Evolutionary conservation across 2,113 vertebrate species (phyloP).

Genomic region (Actenoides hombroni): DNA sequence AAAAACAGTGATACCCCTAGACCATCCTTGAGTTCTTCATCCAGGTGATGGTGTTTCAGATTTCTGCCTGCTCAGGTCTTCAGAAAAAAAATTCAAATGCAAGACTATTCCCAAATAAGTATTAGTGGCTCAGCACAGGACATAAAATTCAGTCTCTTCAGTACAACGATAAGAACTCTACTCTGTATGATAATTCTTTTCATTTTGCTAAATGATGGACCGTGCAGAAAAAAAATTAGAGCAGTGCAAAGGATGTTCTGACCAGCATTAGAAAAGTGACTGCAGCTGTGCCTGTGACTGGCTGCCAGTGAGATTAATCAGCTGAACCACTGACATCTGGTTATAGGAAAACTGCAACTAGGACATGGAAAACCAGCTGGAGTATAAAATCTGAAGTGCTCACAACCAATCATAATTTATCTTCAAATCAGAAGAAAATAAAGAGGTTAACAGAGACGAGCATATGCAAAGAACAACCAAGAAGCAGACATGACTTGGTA

Average conservation of each 20-base stretch:
- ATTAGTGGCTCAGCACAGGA: background rate
- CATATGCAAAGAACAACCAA: background rate
- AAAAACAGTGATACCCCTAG: background rate
- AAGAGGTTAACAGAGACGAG: background rate
- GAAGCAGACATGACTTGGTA: background rate
- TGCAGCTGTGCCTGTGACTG: slow-evolving; percentile 23
- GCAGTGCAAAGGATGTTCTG: background rate
- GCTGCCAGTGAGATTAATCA: background rate
- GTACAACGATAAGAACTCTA: background rate
- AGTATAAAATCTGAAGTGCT: background rate
- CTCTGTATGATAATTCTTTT: background rate
- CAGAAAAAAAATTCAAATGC: background rate
- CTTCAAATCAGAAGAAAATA: background rate
- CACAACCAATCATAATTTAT: background rate
- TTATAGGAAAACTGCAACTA: slow-evolving; percentile 1
- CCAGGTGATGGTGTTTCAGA: background rate
- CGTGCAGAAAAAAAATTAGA: background rate
- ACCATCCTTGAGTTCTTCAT: background rate
- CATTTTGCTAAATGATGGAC: background rate
- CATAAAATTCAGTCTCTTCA: background rate
- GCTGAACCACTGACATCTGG: slow-evolving; percentile 31
- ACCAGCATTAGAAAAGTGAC: background rate
- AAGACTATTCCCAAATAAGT: background rate
- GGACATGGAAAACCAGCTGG: slow-evolving; percentile 7
- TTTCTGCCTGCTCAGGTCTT: background rate